Percentiles rank a stretch among this genome's conserved stretches.
phyloP scores from a whole-genome alignment of 2,888 invertebrate species.

The Sericinus montela region DNA sequence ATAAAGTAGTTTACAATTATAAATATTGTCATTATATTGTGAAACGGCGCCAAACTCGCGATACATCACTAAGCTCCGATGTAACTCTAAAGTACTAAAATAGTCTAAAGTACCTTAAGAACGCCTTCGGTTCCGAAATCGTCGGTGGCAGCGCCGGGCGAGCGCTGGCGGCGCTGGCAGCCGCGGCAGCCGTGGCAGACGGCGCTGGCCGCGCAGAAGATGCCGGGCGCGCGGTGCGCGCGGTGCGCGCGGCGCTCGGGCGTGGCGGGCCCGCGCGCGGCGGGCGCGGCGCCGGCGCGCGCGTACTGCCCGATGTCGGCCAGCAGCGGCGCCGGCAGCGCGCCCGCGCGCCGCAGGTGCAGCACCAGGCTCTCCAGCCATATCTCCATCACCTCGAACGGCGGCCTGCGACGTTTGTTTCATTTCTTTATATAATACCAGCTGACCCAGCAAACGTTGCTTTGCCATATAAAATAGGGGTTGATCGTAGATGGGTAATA shows the following conservation, averaged over 20 bases:
- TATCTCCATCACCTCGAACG: conserved; percentile 93
- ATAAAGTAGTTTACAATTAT: no score
- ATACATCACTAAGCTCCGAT: no score
- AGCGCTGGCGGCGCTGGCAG: conserved; percentile 19
- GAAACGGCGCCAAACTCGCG: no score
- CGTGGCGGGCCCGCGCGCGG: conserved; percentile 80
- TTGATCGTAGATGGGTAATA: no score
- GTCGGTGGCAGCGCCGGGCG: conserved; percentile 21
- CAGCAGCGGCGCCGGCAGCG: conserved; percentile 83
- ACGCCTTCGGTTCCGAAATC: conserved; percentile 27
- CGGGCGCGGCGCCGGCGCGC: conserved; percentile 80
- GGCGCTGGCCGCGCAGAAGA: conserved; percentile 22
- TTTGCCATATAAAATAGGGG: no score
- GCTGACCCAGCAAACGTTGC: no score
- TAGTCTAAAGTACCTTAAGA: conserved; percentile 32
- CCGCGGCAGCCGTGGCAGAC: conserved; percentile 12
- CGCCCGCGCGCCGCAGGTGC: conserved; percentile 82
- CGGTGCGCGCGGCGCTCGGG: conserved; percentile 62
- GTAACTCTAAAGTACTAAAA: no score
- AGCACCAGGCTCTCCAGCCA: conserved; percentile 91
- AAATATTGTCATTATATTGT: no score
- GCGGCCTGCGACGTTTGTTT: conserved; percentile 82
- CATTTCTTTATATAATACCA: no score
- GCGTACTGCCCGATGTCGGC: conserved; percentile 87
- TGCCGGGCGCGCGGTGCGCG: conserved; percentile 23